phyloP scores from a whole-genome alignment of 64 coral and sea anemone species.

The Pocillopora verrucosa region DNA sequence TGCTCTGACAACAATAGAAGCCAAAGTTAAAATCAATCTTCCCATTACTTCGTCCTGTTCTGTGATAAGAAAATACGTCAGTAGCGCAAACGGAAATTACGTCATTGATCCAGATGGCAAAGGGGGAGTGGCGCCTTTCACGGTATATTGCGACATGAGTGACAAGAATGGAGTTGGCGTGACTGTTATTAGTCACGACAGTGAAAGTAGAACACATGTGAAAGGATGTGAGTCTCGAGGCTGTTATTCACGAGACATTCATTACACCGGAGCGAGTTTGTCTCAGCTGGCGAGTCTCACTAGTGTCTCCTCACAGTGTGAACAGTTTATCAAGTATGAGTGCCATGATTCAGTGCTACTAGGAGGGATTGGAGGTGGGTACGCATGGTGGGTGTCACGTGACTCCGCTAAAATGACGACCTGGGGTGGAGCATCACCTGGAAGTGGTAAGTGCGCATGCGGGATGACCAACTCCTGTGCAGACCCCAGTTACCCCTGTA shows the following conservation, averaged over 20 bases:
- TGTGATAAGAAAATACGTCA: not conserved
- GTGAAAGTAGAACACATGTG: not conserved
- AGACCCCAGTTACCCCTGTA: not conserved
- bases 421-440: slow-evolving; percentile 17
- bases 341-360: not conserved
- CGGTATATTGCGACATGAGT: not conserved
- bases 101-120: not conserved
- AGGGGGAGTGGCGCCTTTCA: not conserved
- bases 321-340: slow-evolving; percentile 38
- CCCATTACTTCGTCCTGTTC: too few relatives aligned
- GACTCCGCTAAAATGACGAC: not conserved
- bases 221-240: not conserved
- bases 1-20: too few relatives aligned
- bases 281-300: slow-evolving; percentile 4
- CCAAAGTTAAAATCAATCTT: too few relatives aligned
- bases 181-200: slow-evolving; percentile 30
- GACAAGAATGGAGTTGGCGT: not conserved
- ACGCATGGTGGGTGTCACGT: slow-evolving; percentile 29
- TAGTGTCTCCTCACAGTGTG: not conserved
- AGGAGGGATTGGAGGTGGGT: not conserved
- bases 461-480: slow-evolving; percentile 7
- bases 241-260: slow-evolving; percentile 8
- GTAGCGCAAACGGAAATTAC: not conserved
- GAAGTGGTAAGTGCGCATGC: slow-evolving; percentile 6
- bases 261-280: not conserved